These are phyloP conservation scores for Puma concolor DNA, from an alignment of 2,113 vertebrate genomes.

Conservation along the genomic window DNA sequence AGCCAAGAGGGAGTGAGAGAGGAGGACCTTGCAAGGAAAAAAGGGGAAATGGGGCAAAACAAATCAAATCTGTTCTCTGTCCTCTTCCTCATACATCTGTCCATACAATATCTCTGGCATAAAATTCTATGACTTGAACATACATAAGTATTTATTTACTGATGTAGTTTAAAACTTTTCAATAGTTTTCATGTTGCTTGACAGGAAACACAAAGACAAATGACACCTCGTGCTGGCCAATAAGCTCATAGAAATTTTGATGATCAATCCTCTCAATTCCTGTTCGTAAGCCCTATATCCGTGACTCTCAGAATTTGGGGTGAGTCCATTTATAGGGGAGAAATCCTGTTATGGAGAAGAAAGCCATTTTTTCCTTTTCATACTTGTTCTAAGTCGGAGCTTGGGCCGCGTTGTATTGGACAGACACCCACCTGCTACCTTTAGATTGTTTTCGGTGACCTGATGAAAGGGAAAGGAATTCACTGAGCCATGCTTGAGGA, in stretches of 20 bases:
- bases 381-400: background rate
- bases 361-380: background rate
- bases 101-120: background rate
- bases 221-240: background rate
- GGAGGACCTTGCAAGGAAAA: background rate
- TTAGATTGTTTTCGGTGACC: background rate
- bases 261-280: background rate
- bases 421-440: background rate
- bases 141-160: background rate
- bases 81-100: background rate
- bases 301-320: background rate
- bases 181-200: background rate
- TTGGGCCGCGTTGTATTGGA: background rate
- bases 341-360: background rate
- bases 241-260: background rate
- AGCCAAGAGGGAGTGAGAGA: background rate
- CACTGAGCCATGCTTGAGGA: background rate
- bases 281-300: background rate
- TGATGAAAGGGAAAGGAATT: background rate
- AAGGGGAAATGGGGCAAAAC: background rate
- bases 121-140: background rate
- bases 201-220: background rate
- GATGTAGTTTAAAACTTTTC: background rate
- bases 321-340: background rate
- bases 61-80: background rate